Conservation (phyloP, 2,797 vertebrate genomes). For the Cyprinella venusta region DNA sequence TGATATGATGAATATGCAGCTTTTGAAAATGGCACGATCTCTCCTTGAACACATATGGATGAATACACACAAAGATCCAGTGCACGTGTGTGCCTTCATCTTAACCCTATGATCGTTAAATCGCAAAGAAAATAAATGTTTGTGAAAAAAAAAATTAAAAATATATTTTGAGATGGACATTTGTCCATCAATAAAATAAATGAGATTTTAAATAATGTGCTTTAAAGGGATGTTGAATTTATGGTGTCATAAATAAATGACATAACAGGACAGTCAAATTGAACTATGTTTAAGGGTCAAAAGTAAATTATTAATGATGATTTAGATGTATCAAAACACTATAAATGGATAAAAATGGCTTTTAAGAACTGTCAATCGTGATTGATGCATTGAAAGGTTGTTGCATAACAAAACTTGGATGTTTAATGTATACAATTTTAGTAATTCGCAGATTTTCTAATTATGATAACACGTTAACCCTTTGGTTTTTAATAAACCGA, state of each 20-base stretch:
- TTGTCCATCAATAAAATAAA: neutral
- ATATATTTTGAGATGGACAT: neutral
- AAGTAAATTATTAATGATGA: neutral
- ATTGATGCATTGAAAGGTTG: neutral
- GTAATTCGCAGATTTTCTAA: neutral
- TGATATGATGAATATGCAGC: slow-evolving; percentile 57
- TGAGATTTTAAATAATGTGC: neutral
- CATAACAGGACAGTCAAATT: neutral
- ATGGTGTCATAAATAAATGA: slow-evolving; percentile 11
- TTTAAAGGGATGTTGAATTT: slow-evolving; percentile 4
- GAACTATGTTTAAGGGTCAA: neutral
- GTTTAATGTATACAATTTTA: neutral
- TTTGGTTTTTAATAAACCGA: neutral
- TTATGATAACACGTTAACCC: neutral
- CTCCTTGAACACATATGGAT: slow-evolving; percentile 39
- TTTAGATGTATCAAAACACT: neutral
- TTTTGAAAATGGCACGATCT: slow-evolving; percentile 54
- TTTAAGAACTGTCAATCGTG: neutral
- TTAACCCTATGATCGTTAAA: no score
- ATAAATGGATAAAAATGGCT: neutral
- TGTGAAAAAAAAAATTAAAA: neutral
- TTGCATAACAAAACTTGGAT: neutral
- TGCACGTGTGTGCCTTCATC: neutral
- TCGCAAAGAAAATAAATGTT: neutral
- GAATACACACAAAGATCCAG: slow-evolving; percentile 31